Evolutionary conservation across 2,797 vertebrate species (phyloP).

Genomic region (Botia kubotai): DNA sequence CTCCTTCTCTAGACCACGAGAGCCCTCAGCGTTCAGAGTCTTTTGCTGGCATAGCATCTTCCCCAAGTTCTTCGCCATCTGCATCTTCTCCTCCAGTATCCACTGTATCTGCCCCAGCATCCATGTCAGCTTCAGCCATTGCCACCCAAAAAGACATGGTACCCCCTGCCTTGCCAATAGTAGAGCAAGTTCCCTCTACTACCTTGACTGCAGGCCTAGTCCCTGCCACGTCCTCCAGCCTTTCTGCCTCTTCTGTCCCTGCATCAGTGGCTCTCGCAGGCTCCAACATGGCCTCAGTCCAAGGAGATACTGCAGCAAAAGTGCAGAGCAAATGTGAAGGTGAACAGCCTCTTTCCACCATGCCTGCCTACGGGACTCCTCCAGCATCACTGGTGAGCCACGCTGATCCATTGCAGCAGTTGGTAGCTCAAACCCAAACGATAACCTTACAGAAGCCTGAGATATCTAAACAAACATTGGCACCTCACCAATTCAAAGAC

Average conservation of each 20-base stretch:
- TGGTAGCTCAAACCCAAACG: slow-evolving; percentile 22
- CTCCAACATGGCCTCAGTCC: slow-evolving; percentile 60
- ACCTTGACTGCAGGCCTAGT: slow-evolving; percentile 60
- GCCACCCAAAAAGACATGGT: slow-evolving; percentile 55
- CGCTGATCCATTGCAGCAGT: slow-evolving; percentile 43
- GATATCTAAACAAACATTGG: slow-evolving; percentile 28
- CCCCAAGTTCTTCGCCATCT: slow-evolving; percentile 63
- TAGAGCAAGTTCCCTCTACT: slow-evolving; percentile 54
- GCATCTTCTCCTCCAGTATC: slow-evolving; percentile 66
- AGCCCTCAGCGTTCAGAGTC: slow-evolving; percentile 73
- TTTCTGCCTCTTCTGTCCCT: slow-evolving; percentile 50
- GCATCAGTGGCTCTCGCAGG: slow-evolving; percentile 54
- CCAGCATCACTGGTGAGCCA: slow-evolving; percentile 62
- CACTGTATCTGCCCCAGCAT: slow-evolving; percentile 68
- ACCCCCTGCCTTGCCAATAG: slow-evolving; percentile 53
- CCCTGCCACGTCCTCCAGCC: slow-evolving; percentile 49
- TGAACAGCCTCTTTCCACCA: slow-evolving; percentile 58
- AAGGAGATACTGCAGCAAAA: slow-evolving; percentile 57
- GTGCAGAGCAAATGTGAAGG: slow-evolving; percentile 60
- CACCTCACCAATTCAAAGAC: slow-evolving; percentile 38
- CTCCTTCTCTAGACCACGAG: slow-evolving; percentile 74
- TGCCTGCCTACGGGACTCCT: slow-evolving; percentile 65
- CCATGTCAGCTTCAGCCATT: slow-evolving; percentile 65
- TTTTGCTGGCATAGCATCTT: slow-evolving; percentile 68
- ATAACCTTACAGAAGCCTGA: slow-evolving; percentile 32